Base-by-base conservation (phyloP, 2,113 vertebrate species). In the Pseudopipra pipra region DNA sequence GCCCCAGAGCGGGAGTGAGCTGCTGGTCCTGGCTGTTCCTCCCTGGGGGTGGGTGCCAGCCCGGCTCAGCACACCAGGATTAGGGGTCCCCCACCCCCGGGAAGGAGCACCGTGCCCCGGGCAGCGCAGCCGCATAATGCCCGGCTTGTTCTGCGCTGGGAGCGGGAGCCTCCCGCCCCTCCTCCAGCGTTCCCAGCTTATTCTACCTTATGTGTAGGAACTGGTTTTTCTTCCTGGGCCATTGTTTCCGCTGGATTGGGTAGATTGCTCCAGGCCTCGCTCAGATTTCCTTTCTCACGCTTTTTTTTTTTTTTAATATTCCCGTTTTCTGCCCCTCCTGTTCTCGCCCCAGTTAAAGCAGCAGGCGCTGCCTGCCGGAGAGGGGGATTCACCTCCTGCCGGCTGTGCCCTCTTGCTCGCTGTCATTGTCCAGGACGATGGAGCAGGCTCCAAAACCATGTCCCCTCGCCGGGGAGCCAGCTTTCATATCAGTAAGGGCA, bases 271-370 rank as follows among this genome's bases (percentile, higher is more conserved):
- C 94, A 86, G 97, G 97, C 96, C 82, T 94, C 43, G 39, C 95
- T 96, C 89, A 95, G 66, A 85, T 97, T 97, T 97, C 97, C 97
- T 97, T 97, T 97, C 97, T 97, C 97, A 97, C 97, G 95, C 94
- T 80, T 95, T 92, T 73, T 58, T 85, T 90, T 85, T 91, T 39
- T 31, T 23, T 58, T 4, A 31, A 44, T 65, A n/a, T 81, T 67
- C 89, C 73, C 35, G 2, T 67, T 90, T 76, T 71, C 59, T 90
- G 52, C 28, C 3, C 30, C 77, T 70, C 47, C 90, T 78, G 1
- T 67, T 66, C 79, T 62, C 10, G 3, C 39, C 59, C 23, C 70
- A 54, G 19, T 94, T 89, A 89, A 72, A 92, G 90, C 67, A 81
- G 89, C 70, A 76, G 78, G 41, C 19, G 0, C 68, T 90, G 63